Evolutionary conservation across 2,797 vertebrate species (phyloP), one percentile per base, ranked within the genome.

Genomic region (Xiphophorus birchmanni): DNA sequence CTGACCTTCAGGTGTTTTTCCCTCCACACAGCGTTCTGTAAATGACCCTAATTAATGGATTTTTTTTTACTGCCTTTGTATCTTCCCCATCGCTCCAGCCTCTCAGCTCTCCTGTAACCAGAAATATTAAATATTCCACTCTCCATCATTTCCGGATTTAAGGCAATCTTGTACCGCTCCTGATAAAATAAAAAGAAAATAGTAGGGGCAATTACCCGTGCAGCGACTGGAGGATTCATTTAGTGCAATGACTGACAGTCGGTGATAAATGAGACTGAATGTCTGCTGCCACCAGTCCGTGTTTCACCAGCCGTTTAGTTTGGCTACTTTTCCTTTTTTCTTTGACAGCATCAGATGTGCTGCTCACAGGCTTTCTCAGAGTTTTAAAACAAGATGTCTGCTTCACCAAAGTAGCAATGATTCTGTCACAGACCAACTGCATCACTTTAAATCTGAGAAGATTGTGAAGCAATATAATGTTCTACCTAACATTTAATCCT

Each of bases 41-140:
- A 88, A 88, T 84, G 82, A 88, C 91, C 84, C 89, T 91, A 90
- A 92, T 91, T 91, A 93, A 90, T 88, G 78, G 52, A 63, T 63
- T 89, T 85, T 86, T 83, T 45, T 10, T 50, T 50, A 86, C 82
- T 87, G 83, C 73, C 69, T 82, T 79, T 75, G 44, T 86, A 86
- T 90, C n/a, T 91, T 92, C 74, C 73, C 80, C 48, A 89, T 88
- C 87, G 74, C 78, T 85, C 77, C 78, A 63, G 37, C 29, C 21
- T 50, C 42, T 76, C 78, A 88, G 75, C 85, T 88, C 77, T 84
- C 54, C 42, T 72, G 76, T 86, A 80, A 85, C 79, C 79, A 82
- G 77, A 85, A 85, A 88, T 78, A 90, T 94, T 86, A 93, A 94
- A 92, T 90, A 92, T 93, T 92, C 82, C 93, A 89, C 81, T 77